phyloP scores from a whole-genome alignment of 2,113 vertebrate species.

The Elaphurus davidianus region DNA sequence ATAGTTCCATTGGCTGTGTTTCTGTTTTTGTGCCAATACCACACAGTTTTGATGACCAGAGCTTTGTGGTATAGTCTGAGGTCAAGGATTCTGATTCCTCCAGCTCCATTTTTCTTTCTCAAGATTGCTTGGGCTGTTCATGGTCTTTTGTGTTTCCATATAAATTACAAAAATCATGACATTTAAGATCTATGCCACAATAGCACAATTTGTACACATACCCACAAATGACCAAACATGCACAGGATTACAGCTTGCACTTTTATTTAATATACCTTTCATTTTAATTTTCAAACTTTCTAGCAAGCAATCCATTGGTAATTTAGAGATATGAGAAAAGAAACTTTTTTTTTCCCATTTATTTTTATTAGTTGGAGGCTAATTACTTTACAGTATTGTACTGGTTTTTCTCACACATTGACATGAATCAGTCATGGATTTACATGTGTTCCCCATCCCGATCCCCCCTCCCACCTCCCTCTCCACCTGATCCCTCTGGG shows the following conservation, averaged over 20 bases:
- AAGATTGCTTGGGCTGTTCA: background rate
- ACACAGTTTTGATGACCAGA: background rate
- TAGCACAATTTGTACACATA: background rate
- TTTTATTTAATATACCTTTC: constrained; percentile 35
- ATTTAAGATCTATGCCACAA: background rate
- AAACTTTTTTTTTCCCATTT: background rate
- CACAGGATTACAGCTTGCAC: background rate
- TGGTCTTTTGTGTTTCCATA: background rate
- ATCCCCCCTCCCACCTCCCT: too few relatives aligned
- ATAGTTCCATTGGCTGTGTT: background rate
- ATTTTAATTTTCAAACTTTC: constrained; percentile 67
- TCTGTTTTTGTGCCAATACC: background rate
- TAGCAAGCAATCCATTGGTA: constrained; percentile 71
- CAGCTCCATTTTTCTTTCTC: background rate
- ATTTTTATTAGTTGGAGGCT: too few relatives aligned
- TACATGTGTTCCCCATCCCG: too few relatives aligned
- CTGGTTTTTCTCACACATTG: too few relatives aligned
- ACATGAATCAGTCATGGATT: too few relatives aligned
- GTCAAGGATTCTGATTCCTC: background rate
- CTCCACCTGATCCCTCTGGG: too few relatives aligned
- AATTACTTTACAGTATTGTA: too few relatives aligned
- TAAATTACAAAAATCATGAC: background rate
- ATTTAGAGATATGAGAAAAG: constrained; percentile 74
- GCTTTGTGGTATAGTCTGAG: background rate
- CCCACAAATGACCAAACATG: background rate